These are phyloP conservation scores for Linurgus olivaceus DNA, from an alignment of 2,797 vertebrate genomes.

Conservation along the genomic window DNA sequence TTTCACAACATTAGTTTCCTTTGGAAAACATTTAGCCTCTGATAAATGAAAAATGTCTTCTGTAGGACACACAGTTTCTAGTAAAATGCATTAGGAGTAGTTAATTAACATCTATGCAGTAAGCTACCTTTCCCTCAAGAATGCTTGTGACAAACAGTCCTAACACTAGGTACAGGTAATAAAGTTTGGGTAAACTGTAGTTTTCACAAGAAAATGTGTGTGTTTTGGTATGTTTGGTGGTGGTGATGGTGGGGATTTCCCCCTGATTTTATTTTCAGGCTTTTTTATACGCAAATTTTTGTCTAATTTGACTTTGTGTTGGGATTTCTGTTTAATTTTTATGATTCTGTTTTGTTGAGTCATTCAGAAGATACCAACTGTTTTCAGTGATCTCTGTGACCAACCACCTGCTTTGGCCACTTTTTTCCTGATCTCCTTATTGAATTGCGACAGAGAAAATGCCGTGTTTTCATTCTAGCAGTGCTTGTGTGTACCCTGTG, in stretches of 20 bases:
- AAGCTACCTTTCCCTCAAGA: background rate
- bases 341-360: background rate
- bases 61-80: background rate
- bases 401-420: background rate
- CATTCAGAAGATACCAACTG: background rate
- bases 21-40: background rate
- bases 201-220: background rate
- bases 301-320: background rate
- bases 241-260: background rate
- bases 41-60: background rate
- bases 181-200: background rate
- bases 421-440: background rate
- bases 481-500: fast-evolving
- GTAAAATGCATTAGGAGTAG: background rate
- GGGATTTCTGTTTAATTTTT: background rate
- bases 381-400: background rate
- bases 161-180: background rate
- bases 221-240: background rate
- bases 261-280: background rate
- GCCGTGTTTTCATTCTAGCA: background rate
- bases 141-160: background rate
- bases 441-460: background rate
- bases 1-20: background rate
- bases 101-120: background rate
- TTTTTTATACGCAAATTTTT: background rate